Evolutionary conservation across 2,797 vertebrate species (phyloP).

Genomic region (Acanthurus leucopareius): DNA sequence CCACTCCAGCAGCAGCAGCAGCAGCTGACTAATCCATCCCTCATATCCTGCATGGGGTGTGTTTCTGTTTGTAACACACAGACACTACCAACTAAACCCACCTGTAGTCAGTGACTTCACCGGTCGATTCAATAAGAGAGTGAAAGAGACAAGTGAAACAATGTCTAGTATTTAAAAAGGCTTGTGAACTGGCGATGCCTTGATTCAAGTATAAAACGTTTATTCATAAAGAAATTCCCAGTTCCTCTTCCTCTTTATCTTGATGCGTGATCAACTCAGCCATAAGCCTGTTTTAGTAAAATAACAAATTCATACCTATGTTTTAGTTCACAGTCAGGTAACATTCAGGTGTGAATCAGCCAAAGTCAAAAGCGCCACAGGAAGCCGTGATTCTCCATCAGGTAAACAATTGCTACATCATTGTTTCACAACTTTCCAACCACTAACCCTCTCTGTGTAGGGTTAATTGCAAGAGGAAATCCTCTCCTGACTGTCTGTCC

Average conservation of each 20-base stretch:
- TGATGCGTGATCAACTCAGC: neutral
- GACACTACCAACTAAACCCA: constrained; percentile 39
- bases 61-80: constrained; percentile 70
- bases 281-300: neutral
- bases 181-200: neutral
- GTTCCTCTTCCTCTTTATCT: neutral
- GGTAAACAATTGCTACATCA: constrained; percentile 78
- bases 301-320: neutral
- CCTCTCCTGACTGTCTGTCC: constrained; percentile 63
- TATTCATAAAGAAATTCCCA: neutral
- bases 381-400: constrained; percentile 62
- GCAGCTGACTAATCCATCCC: constrained; percentile 77
- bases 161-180: neutral
- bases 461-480: constrained; percentile 80
- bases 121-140: constrained; percentile 40
- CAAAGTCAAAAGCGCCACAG: constrained; percentile 53
- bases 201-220: neutral
- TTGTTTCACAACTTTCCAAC: constrained; percentile 78
- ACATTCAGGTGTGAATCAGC: constrained; percentile 21
- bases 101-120: constrained; percentile 52
- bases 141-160: constrained; percentile 48
- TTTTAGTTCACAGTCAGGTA: constrained; percentile 9
- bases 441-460: constrained; percentile 67
- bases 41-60: constrained; percentile 73
- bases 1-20: constrained; percentile 70